A percentile compares a stretch with the other conserved stretches of the same genome.
phyloP scores from a whole-genome alignment of 2,113 vertebrate genomes.

The Cryptomyrus ogoouensis region DNA sequence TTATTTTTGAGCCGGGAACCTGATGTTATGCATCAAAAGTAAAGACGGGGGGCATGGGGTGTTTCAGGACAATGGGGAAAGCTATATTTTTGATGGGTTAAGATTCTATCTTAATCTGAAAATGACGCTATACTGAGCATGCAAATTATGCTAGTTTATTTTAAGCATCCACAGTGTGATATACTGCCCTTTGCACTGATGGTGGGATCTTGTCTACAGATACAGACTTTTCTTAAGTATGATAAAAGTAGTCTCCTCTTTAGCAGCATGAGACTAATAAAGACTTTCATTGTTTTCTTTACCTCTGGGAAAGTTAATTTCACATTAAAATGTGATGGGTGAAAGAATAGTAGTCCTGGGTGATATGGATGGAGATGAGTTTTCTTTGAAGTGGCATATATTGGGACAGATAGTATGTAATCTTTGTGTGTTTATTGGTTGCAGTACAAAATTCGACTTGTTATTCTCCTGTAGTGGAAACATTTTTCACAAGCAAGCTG shows the following conservation, averaged over 20 bases:
- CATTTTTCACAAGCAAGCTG: background rate
- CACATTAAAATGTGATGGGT: background rate
- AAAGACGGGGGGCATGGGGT: background rate
- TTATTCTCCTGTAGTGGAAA: background rate
- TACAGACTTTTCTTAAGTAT: background rate
- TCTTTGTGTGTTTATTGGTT: background rate
- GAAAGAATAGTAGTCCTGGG: background rate
- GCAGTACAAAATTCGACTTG: background rate
- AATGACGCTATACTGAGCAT: background rate
- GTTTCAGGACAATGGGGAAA: background rate
- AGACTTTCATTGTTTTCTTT: background rate
- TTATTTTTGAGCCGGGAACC: background rate
- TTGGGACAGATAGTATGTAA: background rate
- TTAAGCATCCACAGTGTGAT: background rate
- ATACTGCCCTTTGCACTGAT: background rate
- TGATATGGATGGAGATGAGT: background rate
- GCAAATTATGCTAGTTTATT: background rate
- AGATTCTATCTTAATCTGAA: background rate
- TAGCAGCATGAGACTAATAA: background rate
- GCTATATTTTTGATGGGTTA: background rate
- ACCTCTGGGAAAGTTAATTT: background rate
- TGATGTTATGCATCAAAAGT: constrained; percentile 4
- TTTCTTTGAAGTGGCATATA: background rate
- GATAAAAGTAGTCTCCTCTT: background rate
- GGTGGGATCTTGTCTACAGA: background rate